Conservation (phyloP, 2,113 vertebrate species). For the Corythaixoides concolor region DNA sequence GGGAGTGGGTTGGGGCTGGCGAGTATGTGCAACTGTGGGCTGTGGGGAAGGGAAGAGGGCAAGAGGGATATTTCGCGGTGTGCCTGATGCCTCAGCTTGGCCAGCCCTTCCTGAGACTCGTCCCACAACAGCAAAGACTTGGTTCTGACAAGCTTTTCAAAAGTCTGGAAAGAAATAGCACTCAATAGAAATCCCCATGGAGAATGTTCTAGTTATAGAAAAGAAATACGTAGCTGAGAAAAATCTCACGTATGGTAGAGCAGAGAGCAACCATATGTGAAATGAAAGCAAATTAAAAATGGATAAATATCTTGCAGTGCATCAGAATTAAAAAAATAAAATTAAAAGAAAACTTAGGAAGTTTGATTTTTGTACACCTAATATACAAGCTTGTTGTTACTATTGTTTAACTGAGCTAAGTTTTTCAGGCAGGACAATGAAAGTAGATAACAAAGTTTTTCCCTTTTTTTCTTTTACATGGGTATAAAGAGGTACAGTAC, state of each 20-base stretch:
- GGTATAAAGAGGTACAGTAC: neutral
- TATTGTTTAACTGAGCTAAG: neutral
- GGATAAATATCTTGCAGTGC: neutral
- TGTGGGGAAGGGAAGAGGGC: neutral
- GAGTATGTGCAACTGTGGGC: rapidly evolving
- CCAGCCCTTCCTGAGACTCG: neutral
- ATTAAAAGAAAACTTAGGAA: neutral
- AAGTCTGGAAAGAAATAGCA: neutral
- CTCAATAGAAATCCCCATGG: neutral
- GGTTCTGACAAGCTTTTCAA: neutral
- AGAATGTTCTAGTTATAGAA: slow-evolving; percentile 1
- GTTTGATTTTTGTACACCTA: neutral
- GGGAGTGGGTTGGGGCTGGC: neutral
- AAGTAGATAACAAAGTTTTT: neutral
- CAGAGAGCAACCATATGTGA: neutral
- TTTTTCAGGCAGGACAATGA: neutral
- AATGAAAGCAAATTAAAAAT: neutral
- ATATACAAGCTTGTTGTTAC: neutral
- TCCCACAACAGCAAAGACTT: neutral
- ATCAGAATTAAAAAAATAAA: neutral
- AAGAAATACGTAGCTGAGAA: neutral
- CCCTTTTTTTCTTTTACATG: neutral
- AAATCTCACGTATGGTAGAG: neutral
- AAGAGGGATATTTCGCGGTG: neutral
- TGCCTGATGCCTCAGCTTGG: neutral